Evolutionary conservation across 2,113 vertebrate genomes (phyloP).

Genomic region (Labeo catla): DNA sequence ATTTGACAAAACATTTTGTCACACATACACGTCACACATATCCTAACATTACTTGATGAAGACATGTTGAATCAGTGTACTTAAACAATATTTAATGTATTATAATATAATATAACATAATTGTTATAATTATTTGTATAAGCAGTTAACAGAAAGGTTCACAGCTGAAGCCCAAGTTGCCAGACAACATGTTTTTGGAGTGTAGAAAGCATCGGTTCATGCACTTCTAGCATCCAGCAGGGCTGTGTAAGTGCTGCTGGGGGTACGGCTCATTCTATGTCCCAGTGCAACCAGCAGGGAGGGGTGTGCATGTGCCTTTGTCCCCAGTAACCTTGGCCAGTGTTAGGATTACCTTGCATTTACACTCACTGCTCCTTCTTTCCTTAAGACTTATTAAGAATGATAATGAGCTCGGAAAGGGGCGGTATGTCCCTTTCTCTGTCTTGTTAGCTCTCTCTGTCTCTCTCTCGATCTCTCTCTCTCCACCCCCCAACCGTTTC

Average conservation of each 20-base stretch:
- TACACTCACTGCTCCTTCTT: constrained; percentile 97
- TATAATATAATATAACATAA: neutral
- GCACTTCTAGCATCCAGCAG: neutral
- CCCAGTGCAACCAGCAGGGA: constrained; percentile 71
- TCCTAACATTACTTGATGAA: neutral
- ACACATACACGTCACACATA: neutral
- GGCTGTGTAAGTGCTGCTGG: neutral
- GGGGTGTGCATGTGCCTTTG: constrained; percentile 84
- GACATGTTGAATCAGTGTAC: neutral
- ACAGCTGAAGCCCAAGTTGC: neutral
- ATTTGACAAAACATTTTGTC: neutral
- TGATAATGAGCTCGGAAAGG: constrained; percentile 99
- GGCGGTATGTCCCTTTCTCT: constrained; percentile 86
- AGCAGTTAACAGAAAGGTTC: neutral
- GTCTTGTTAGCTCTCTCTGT: constrained; percentile 73
- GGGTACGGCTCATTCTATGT: constrained; percentile 9
- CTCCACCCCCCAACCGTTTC: constrained; percentile 34
- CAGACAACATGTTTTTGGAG: neutral
- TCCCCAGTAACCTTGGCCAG: constrained; percentile 98
- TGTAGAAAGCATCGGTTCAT: constrained; percentile 5
- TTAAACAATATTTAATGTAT: neutral
- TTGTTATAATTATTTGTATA: too few relatives aligned
- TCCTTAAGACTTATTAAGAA: constrained; percentile 99
- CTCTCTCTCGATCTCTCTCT: constrained; percentile 67
- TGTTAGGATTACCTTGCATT: constrained; percentile 99